Percentiles rank a stretch among this genome's conserved stretches.
These are phyloP conservation scores for Prionailurus bengalensis DNA, from an alignment of 2,113 vertebrate genomes.

Conservation along the genomic window DNA sequence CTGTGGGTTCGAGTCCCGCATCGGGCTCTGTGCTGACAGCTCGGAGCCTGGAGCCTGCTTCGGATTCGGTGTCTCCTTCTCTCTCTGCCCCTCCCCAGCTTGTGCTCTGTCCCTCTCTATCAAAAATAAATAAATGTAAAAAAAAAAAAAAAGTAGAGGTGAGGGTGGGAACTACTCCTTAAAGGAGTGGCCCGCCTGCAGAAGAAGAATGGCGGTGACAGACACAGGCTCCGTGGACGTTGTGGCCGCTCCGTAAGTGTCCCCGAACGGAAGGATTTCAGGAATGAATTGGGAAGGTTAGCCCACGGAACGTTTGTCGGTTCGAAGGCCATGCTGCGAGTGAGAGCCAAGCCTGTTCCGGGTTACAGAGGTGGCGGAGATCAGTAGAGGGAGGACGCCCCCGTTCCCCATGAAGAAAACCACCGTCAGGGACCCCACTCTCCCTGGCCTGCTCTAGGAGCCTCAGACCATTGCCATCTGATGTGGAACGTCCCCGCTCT, in stretches of 20 bases:
- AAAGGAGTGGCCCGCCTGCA: neutral
- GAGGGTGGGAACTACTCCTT: neutral
- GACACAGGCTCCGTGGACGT: neutral
- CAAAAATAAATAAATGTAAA: too few species aligned
- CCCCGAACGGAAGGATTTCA: neutral
- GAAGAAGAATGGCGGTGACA: neutral
- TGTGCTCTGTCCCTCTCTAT: too few species aligned
- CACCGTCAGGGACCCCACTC: fast-evolving
- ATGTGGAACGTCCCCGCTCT: neutral
- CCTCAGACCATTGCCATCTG: neutral
- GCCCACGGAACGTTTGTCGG: fast-evolving
- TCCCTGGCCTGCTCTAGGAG: fast-evolving
- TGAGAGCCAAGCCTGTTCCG: too few species aligned
- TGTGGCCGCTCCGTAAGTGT: fast-evolving
- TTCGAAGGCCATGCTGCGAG: neutral
- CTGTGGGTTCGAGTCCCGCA: too few species aligned
- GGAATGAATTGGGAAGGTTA: neutral
- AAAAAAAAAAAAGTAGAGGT: too few species aligned
- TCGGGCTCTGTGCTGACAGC: too few species aligned
- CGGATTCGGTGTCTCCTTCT: too few species aligned
- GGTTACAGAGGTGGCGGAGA: too few species aligned
- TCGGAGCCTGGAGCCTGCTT: too few species aligned
- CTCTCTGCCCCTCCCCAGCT: too few species aligned
- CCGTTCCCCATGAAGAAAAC: neutral
- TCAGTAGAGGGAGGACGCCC: neutral